phyloP scores from a whole-genome alignment of 2,113 vertebrate species.

The Lepus timidus region DNA sequence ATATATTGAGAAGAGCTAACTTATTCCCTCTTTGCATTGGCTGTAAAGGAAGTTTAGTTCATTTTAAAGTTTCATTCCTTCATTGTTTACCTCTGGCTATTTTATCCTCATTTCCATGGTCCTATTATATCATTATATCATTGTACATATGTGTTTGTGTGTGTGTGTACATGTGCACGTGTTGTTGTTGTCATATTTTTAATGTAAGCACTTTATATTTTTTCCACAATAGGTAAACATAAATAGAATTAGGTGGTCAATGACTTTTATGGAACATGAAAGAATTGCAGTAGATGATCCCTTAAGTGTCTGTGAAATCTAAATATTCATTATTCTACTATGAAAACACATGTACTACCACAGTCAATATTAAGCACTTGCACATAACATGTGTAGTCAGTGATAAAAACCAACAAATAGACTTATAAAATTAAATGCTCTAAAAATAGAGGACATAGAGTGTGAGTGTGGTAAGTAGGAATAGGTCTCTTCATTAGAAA shows the following conservation, averaged over 20 bases:
- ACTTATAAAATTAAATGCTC: slow-evolving; percentile 10
- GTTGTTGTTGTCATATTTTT: background rate
- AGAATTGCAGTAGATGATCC: background rate
- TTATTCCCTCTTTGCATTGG: background rate
- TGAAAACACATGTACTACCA: slow-evolving; percentile 15
- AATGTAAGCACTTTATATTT: background rate
- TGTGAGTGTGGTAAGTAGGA: background rate
- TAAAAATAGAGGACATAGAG: background rate
- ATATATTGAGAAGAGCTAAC: background rate
- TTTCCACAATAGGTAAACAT: background rate
- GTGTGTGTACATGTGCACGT: background rate
- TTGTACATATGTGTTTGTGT: background rate
- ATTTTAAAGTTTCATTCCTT: background rate
- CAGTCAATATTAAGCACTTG: background rate
- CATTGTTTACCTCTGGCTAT: background rate
- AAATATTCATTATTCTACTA: background rate
- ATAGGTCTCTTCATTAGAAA: background rate
- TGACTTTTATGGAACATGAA: slow-evolving; percentile 30
- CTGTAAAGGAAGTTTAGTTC: background rate
- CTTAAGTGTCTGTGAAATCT: background rate
- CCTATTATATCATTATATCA: background rate
- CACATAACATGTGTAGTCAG: background rate
- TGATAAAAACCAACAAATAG: background rate
- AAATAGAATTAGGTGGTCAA: background rate
- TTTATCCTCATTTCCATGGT: slow-evolving; percentile 3